Percentiles rank a stretch among this genome's conserved stretches.
Conservation (phyloP, 2,113 vertebrate genomes). For the Dunckerocampus dactyliophorus region DNA sequence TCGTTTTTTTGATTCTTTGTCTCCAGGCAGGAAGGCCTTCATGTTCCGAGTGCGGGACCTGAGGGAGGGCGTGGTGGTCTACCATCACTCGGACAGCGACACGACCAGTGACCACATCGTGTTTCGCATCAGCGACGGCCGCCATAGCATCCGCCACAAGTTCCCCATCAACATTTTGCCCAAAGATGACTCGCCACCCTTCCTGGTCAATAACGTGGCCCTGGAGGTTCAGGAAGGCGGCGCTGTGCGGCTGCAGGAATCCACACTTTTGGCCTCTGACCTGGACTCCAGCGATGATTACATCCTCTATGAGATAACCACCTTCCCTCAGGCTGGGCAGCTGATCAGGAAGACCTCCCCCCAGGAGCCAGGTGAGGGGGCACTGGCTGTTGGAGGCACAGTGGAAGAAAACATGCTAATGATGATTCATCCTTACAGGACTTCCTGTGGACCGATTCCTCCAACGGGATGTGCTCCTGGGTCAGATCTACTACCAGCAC, state of each 20-base stretch:
- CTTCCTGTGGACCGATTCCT: slow-evolving; percentile 60
- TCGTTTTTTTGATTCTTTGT: no score
- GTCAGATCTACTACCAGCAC: slow-evolving; percentile 70
- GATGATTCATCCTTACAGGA: slow-evolving; percentile 32
- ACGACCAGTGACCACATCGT: slow-evolving; percentile 67
- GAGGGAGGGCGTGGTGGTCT: slow-evolving; percentile 61
- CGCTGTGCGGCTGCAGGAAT: slow-evolving; percentile 45
- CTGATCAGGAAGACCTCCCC: slow-evolving; percentile 56
- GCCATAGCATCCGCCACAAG: slow-evolving; percentile 67
- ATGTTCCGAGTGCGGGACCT: slow-evolving; percentile 73
- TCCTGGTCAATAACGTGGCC: slow-evolving; percentile 68
- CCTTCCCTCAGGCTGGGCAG: slow-evolving; percentile 37
- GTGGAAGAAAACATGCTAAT: no score
- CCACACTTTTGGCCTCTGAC: slow-evolving; percentile 60
- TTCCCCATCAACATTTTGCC: slow-evolving; percentile 69
- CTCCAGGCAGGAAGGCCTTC: slow-evolving; percentile 76
- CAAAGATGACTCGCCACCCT: slow-evolving; percentile 69
- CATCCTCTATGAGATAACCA: slow-evolving; percentile 55
- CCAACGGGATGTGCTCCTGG: slow-evolving; percentile 71
- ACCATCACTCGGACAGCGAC: slow-evolving; percentile 74
- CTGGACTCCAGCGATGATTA: slow-evolving; percentile 72
- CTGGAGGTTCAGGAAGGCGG: slow-evolving; percentile 68
- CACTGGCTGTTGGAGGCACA: no score
- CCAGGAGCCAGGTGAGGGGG: slow-evolving; percentile 41
- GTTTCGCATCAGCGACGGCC: slow-evolving; percentile 73